A percentile compares a stretch with the other conserved stretches of the same genome.
These are phyloP conservation scores for Lanius ludovicianus DNA, from an alignment of 2,113 vertebrate genomes.

Conservation along the genomic window DNA sequence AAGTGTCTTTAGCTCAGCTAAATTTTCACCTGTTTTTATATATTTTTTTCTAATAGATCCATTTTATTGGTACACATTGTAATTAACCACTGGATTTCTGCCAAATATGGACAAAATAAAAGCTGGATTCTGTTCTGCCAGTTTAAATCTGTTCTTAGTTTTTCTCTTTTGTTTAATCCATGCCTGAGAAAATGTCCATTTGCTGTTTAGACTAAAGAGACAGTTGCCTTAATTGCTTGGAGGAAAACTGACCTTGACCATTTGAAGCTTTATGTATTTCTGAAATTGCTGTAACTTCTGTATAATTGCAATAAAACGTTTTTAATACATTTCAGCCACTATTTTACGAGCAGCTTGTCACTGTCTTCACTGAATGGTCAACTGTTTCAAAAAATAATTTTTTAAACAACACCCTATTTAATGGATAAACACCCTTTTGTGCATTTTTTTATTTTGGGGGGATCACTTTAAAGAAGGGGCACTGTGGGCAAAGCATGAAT, in stretches of 20 bases:
- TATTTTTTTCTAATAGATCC: neutral
- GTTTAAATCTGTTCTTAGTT: neutral
- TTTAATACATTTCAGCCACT: neutral
- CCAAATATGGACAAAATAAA: neutral
- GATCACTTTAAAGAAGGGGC: neutral
- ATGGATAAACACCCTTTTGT: neutral
- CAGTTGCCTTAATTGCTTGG: conserved; percentile 41
- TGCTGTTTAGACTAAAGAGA: neutral
- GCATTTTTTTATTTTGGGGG: neutral
- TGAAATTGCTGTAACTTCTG: conserved; percentile 21
- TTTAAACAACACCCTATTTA: neutral
- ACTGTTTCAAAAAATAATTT: neutral
- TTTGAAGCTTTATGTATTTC: conserved; percentile 18
- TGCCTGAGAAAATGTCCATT: neutral
- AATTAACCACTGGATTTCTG: neutral
- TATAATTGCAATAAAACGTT: conserved; percentile 51
- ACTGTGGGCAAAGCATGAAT: neutral
- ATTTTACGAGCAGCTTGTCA: neutral
- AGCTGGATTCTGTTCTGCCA: neutral
- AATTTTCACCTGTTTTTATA: neutral
- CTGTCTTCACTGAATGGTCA: neutral
- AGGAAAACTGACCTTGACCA: neutral
- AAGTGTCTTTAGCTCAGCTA: neutral
- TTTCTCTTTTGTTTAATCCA: neutral
- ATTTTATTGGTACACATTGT: neutral